Evolutionary conservation across 2,797 vertebrate genomes (phyloP).

Genomic region (Tamandua tetradactyla): DNA sequence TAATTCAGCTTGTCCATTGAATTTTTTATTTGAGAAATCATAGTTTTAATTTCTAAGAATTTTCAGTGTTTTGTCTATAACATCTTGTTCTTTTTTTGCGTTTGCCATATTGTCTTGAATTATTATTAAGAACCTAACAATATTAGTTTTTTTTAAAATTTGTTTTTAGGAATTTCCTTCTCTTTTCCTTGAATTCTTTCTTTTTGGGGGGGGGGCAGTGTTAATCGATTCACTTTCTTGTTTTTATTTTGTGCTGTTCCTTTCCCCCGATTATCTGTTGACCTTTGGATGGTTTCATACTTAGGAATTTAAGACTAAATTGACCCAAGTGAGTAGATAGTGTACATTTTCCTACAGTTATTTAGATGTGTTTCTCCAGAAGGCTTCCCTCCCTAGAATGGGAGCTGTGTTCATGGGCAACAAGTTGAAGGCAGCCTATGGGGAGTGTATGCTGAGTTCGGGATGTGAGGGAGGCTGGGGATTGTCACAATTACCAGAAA

Average conservation of each 20-base stretch:
- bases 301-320: background rate
- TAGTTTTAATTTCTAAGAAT: slow-evolving; percentile 42
- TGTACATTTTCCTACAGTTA: background rate
- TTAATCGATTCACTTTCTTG: slow-evolving; percentile 4
- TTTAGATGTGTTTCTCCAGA: background rate
- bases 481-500: background rate
- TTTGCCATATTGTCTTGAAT: background rate
- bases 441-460: background rate
- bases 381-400: background rate
- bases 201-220: background rate
- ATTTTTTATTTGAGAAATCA: slow-evolving; percentile 1
- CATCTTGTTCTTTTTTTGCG: background rate
- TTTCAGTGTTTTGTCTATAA: background rate
- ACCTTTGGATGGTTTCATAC: background rate
- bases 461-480: background rate
- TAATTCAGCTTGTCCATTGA: background rate
- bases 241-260: background rate
- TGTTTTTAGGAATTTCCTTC: background rate
- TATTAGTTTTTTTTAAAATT: too few relatives aligned
- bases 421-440: background rate
- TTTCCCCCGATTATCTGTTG: background rate
- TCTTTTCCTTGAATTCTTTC: background rate
- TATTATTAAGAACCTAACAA: background rate
- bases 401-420: background rate
- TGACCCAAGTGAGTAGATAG: background rate